Evolutionary conservation across 2,113 vertebrate genomes (phyloP).

Genomic region (Calypte anna): DNA sequence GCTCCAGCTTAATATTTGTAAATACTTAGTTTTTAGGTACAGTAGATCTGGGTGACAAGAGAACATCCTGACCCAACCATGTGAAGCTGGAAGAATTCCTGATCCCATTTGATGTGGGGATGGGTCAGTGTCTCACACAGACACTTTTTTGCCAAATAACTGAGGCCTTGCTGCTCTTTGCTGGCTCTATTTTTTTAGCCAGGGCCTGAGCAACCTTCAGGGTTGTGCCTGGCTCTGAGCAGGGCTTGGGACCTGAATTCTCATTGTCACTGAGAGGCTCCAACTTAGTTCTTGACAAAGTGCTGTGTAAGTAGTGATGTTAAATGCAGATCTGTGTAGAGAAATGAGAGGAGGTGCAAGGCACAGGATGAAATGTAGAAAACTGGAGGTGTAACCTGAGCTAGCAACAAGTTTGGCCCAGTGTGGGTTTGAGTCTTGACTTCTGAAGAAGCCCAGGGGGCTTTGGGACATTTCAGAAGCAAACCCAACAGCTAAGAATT

Average conservation of each 20-base stretch:
- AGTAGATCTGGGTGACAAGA: not conserved
- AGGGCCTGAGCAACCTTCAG: not conserved
- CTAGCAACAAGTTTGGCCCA: too few relatives aligned
- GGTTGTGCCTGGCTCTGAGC: accelerated
- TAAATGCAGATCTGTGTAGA: not conserved
- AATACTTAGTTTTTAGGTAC: not conserved
- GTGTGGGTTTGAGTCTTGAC: not conserved
- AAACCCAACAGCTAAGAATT: not conserved
- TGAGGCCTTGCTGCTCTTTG: not conserved
- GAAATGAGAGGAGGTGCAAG: not conserved
- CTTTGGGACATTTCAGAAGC: not conserved
- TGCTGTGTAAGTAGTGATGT: too few relatives aligned
- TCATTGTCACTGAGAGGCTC: not conserved
- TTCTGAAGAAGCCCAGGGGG: not conserved
- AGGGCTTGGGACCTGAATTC: not conserved
- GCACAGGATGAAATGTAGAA: not conserved
- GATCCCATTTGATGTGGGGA: accelerated
- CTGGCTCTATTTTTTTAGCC: not conserved
- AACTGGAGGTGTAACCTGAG: not conserved
- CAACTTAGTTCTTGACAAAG: not conserved
- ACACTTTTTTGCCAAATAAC: not conserved
- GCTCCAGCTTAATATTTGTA: not conserved
- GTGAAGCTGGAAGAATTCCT: not conserved
- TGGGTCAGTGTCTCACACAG: not conserved
- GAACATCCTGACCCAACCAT: not conserved